phyloP scores from a whole-genome alignment of 64 coral and sea anemone genomes.

The Platygyra sinensis region DNA sequence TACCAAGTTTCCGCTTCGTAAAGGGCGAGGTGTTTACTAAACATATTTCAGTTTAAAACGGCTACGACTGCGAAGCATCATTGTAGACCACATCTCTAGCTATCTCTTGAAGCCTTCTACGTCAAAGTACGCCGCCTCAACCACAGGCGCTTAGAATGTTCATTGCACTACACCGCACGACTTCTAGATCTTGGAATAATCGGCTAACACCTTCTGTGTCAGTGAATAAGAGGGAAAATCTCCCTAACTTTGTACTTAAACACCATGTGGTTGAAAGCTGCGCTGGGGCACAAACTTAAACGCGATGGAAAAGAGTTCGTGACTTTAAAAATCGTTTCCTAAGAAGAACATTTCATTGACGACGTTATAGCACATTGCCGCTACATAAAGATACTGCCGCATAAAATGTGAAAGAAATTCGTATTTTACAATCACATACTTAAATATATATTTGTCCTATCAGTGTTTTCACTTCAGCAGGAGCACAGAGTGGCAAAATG shows the following conservation, averaged over 20 bases:
- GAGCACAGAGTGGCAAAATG: neutral
- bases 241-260: neutral
- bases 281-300: neutral
- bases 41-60: neutral
- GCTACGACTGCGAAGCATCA: conserved; percentile 12
- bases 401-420: neutral
- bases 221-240: neutral
- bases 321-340: neutral
- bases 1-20: neutral
- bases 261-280: neutral
- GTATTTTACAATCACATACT: neutral
- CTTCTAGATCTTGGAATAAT: conserved; percentile 20
- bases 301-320: no score
- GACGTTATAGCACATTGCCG: neutral
- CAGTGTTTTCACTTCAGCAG: neutral
- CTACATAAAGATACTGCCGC: no score
- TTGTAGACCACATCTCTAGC: conserved; percentile 20
- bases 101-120: neutral
- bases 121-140: conserved; percentile 31
- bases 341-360: neutral
- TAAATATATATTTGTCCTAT: neutral
- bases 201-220: neutral
- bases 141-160: neutral
- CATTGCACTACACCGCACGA: conserved; percentile 1
- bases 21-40: neutral